Percentiles rank a stretch among this genome's conserved stretches.
These are phyloP conservation scores for Rana temporaria DNA, from an alignment of 2,113 vertebrate genomes.

Conservation along the genomic window DNA sequence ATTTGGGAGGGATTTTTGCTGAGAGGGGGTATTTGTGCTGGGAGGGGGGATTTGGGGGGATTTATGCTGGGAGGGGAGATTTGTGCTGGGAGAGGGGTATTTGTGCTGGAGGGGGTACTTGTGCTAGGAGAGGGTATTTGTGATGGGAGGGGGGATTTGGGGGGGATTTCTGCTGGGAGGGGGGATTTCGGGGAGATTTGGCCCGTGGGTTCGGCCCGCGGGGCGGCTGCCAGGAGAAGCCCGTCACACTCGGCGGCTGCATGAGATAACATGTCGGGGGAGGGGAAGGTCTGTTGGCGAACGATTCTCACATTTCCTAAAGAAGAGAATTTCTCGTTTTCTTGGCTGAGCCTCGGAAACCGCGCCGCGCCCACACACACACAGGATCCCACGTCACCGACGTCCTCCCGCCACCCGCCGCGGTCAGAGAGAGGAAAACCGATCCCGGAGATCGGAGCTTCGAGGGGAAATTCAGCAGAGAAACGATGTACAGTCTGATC, in stretches of 20 bases:
- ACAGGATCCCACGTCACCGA: slow-evolving; percentile 57
- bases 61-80: too few relatives aligned
- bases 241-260: slow-evolving; percentile 50
- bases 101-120: too few relatives aligned
- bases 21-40: too few relatives aligned
- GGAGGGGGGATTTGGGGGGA: too few relatives aligned
- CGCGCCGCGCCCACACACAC: slow-evolving; percentile 67
- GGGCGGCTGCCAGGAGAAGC: neutral
- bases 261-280: slow-evolving; percentile 53
- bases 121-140: too few relatives aligned
- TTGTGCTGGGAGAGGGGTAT: too few relatives aligned
- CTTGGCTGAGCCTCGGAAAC: slow-evolving; percentile 58
- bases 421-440: slow-evolving; percentile 3
- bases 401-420: slow-evolving; percentile 29
- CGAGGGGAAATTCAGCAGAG: too few relatives aligned
- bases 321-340: slow-evolving; percentile 62
- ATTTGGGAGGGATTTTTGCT: too few relatives aligned
- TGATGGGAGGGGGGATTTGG: too few relatives aligned
- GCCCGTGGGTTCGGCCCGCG: neutral
- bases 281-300: slow-evolving; percentile 56
- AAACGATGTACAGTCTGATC: too few relatives aligned
- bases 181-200: too few relatives aligned
- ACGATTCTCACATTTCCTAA: slow-evolving; percentile 63
- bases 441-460: neutral
- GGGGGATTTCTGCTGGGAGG: too few relatives aligned